Evolutionary conservation across 2,113 vertebrate species (phyloP).

Genomic region (Lanius collurio): DNA sequence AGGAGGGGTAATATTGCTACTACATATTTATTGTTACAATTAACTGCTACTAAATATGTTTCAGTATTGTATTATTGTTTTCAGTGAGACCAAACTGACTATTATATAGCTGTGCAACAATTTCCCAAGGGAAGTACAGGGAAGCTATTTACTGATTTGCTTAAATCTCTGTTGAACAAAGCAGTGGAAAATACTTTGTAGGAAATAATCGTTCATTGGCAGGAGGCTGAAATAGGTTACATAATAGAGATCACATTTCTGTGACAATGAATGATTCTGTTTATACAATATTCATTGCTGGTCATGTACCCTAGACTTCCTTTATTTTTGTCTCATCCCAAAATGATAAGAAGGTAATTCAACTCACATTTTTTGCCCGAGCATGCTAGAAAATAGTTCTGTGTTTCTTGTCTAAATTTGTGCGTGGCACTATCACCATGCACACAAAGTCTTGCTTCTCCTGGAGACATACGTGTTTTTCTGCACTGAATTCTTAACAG

Average conservation of each 20-base stretch:
- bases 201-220: conserved; percentile 15
- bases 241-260: not conserved
- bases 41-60: not conserved
- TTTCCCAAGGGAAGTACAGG: not conserved
- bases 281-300: not conserved
- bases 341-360: not conserved
- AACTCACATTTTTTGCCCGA: not conserved
- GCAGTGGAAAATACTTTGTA: conserved; percentile 41
- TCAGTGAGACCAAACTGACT: not conserved
- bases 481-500: not conserved
- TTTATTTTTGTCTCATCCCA: conserved; percentile 10
- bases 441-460: not conserved
- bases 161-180: conserved; percentile 37
- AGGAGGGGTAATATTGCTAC: not conserved
- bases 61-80: not conserved
- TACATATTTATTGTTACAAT: not conserved
- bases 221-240: not conserved
- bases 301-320: not conserved
- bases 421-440: not conserved
- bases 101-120: not conserved
- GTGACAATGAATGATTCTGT: conserved; percentile 1
- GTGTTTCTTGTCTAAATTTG: not conserved
- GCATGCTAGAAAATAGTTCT: not conserved
- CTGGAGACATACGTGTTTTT: not conserved
- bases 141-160: conserved; percentile 8